Conservation (phyloP, 2,888 invertebrate species). For the Crioceris asparagi region DNA sequence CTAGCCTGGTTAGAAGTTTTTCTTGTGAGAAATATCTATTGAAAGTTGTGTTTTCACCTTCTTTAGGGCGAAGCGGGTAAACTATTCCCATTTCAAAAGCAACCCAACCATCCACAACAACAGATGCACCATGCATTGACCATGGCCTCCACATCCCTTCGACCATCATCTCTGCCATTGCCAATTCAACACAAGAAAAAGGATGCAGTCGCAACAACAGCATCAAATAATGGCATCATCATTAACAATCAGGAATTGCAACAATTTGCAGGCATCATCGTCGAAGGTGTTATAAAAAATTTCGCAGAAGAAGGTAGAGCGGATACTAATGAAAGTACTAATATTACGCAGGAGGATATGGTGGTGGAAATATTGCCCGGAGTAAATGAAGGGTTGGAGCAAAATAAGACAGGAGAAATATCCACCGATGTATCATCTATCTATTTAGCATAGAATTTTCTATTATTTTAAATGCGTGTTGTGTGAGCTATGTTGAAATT, state of each 20-base stretch:
- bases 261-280: constrained; percentile 36
- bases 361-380: too few relatives aligned
- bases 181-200: constrained; percentile 32
- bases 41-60: not conserved
- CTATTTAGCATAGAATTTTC: too few relatives aligned
- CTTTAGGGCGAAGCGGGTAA: constrained; percentile 35
- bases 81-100: constrained; percentile 36
- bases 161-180: constrained; percentile 37
- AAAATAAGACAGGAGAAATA: too few relatives aligned
- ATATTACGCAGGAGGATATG: too few relatives aligned
- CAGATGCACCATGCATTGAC: too few relatives aligned
- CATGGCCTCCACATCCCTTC: constrained; percentile 26
- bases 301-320: constrained; percentile 30
- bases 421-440: too few relatives aligned
- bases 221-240: constrained; percentile 9
- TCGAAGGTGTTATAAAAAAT: constrained; percentile 37
- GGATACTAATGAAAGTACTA: too few relatives aligned
- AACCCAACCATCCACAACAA: constrained; percentile 2
- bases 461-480: too few relatives aligned
- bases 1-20: too few relatives aligned
- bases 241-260: constrained; percentile 31
- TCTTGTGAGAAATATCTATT: not conserved
- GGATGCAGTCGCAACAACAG: constrained; percentile 17
- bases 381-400: too few relatives aligned
- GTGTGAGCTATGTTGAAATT: too few relatives aligned